Base-by-base conservation (phyloP, 1,140 invertebrate genomes). In the Pentalonia nigronervosa region DNA sequence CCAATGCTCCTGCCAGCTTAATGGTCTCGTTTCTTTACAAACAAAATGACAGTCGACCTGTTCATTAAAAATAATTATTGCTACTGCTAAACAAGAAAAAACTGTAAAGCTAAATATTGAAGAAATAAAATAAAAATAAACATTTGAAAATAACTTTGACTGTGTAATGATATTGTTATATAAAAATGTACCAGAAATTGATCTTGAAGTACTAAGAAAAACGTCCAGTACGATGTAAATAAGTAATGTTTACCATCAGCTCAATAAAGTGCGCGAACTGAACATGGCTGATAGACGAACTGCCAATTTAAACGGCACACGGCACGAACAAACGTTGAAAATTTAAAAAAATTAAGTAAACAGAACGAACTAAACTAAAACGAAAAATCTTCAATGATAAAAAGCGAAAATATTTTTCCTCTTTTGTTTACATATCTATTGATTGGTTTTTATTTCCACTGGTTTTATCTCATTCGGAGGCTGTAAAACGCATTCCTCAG, bases 401-500 rank as follows among this genome's bases (percentile, higher is more conserved):
- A 56, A 60, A 50, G 41, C 14, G 45, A n/a, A 34, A 67, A 67
- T 8, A n/a, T 76, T 23, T 34, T 34, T 41, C 36, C 1, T 45
- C 48, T 84, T 84, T 86, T 93, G 91, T 93, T 93, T 93, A 93
- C 91, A 86, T 53, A 86, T 36, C 48, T 93, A 93, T 93, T 93
- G 91, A 93, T 93, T 93, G 48, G 81, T 84, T 56, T 84, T 93
- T 53, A 56, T 86, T 84, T 41, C 17, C 81, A 86, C 48, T 89
- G 89, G 34, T 93, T 48, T 93, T 93, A 93, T 93, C 91, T 93
- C 81, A 41, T 48, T 84, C 76, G 91, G 91, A 93, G 91, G 76
- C 91, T 93, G 91, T 48, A 53, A 56, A 84, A 84, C 91, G 48
- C 91, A 93, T 93, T 93, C 91, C 91, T 93, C 91, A 93, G 91